Base-by-base conservation (phyloP, 1,140 invertebrate genomes). In the Apis cerana region DNA sequence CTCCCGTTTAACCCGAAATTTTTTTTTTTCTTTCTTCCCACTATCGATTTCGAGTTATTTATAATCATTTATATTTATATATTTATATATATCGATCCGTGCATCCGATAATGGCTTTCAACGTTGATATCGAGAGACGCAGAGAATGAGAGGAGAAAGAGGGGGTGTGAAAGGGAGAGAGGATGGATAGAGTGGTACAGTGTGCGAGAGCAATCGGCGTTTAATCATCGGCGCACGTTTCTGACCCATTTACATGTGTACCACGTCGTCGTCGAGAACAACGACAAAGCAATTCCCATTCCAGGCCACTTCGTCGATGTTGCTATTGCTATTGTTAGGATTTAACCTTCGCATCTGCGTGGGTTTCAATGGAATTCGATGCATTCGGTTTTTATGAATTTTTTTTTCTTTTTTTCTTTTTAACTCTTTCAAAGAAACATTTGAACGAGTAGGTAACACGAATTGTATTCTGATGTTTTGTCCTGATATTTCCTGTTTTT, bases 41-140 rank as follows among this genome's bases (percentile, higher is more conserved):
- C 23, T 83, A 86, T 87, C 82, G 85, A 83, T 87, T 80, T 86
- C 58, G 56, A 86, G 82, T 87, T 83, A 87, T 85, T 87, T 87
- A 86, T 82, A 82, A 82, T 82, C 80, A 67, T 82, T 76, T 76
- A n/a, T 61, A 52, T 61, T 33, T 33, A 33, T 33, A 1, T 33
- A 33, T 33, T 1, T 43, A 43, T 43, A 7, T 43, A 43, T 43
- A 43, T 43, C 33, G 33, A 43, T 43, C 33, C 33, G 33, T 43
- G 33, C 33, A 43, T 43, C 33, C 33, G 59, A 80, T 64, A 77
- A 78, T 76, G 78, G 81, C 81, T 80, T 87, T 83, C 78, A 71
- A 75, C 85, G 56, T 43, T 56, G 50, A 17, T 23, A 11, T n/a
- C n/a, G 4, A 4, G 43, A 15, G 19, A 52, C 17, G 17, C 17